Conservation (phyloP, 2,888 invertebrate genomes). For the Euclidia mi region DNA sequence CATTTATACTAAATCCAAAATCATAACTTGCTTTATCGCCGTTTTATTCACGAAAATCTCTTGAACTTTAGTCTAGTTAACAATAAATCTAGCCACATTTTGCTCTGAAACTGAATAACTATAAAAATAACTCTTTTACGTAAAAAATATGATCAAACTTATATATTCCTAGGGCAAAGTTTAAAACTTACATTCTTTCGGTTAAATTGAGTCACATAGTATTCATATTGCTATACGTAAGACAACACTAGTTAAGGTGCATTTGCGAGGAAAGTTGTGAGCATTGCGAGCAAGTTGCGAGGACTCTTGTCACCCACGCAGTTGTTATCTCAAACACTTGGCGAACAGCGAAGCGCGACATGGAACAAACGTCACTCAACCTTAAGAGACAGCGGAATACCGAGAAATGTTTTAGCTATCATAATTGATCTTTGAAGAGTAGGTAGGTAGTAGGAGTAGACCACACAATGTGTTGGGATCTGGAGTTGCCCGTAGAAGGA, state of each 20-base stretch:
- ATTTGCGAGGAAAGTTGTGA: slow-evolving; percentile 68
- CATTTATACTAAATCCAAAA: too few species aligned
- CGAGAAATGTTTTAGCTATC: slow-evolving; percentile 18
- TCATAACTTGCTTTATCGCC: too few species aligned
- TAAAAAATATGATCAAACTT: not conserved
- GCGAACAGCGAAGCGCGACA: slow-evolving; percentile 61
- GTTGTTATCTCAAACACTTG: slow-evolving; percentile 81
- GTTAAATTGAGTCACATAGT: slow-evolving; percentile 22
- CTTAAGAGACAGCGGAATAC: slow-evolving; percentile 42
- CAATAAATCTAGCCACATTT: too few species aligned
- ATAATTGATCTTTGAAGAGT: too few species aligned
- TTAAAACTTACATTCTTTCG: slow-evolving; percentile 11
- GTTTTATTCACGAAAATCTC: too few species aligned
- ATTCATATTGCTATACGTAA: slow-evolving; percentile 51
- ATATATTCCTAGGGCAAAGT: not conserved
- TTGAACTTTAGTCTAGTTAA: too few species aligned
- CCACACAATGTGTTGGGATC: too few species aligned
- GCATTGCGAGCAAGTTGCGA: slow-evolving; percentile 68
- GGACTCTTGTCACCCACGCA: slow-evolving; percentile 74
- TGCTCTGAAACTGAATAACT: too few species aligned
- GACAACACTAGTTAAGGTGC: slow-evolving; percentile 64
- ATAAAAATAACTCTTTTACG: not conserved
- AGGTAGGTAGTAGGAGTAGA: too few species aligned
- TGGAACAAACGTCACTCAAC: slow-evolving; percentile 43
- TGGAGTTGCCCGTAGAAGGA: too few species aligned